phyloP scores from a whole-genome alignment of 2,888 invertebrate genomes.

The Imbricaverruca yamaguchii region DNA sequence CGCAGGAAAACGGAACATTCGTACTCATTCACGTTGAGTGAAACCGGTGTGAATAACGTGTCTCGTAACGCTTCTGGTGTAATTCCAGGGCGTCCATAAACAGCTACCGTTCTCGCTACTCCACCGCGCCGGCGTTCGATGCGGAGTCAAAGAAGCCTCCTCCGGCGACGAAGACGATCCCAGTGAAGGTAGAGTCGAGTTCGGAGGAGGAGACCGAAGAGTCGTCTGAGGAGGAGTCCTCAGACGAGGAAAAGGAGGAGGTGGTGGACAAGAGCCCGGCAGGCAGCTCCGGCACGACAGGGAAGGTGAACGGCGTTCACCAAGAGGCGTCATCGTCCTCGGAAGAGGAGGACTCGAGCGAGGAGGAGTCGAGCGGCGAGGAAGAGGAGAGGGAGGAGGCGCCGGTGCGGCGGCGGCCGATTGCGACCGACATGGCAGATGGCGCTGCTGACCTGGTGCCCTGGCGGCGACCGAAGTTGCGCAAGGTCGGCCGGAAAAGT shows the following conservation, averaged over 20 bases:
- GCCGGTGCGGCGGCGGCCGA: not conserved
- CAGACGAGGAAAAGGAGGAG: not conserved
- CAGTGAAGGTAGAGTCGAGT: not conserved
- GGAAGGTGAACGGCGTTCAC: not conserved
- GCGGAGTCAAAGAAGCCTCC: not conserved
- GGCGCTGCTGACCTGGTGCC: not conserved
- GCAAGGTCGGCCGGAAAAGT: not conserved
- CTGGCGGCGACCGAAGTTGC: constrained; percentile 12
- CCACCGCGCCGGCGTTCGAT: not conserved
- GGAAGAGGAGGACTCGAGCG: not conserved
- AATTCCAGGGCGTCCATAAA: not conserved
- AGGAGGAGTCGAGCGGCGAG: not conserved
- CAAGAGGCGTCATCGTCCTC: too few relatives aligned
- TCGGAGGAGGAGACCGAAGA: not conserved
- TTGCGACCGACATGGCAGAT: not conserved
- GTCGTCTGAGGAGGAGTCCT: not conserved
- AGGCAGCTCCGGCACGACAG: not conserved
- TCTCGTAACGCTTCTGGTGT: not conserved
- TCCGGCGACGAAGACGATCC: not conserved
- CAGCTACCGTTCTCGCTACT: constrained; percentile 3
- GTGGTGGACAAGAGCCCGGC: not conserved
- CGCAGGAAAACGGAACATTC: not conserved
- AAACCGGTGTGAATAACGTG: not conserved
- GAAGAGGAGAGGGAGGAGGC: not conserved
- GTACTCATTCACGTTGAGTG: not conserved